These are phyloP conservation scores for Drosophila histrio DNA, from an alignment of 2,888 invertebrate genomes.

Conservation along the genomic window DNA sequence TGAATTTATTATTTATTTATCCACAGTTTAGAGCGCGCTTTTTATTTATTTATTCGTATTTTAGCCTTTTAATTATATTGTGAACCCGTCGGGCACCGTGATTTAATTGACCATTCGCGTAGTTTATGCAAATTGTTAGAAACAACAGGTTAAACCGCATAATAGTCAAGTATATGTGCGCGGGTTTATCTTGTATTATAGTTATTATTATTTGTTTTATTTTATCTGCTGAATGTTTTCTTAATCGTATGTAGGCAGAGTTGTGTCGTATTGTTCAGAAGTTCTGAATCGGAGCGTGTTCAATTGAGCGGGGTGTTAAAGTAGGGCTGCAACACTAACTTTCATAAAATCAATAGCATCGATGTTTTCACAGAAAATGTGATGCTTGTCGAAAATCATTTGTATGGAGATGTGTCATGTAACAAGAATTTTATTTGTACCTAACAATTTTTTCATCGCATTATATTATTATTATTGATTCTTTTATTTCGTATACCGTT, in stretches of 20 bases:
- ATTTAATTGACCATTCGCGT: conserved; percentile 16
- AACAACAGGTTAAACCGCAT: neutral
- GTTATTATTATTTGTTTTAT: neutral
- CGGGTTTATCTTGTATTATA: neutral
- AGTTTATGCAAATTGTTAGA: neutral
- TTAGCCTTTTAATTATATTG: conserved; percentile 1
- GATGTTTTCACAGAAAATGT: no score
- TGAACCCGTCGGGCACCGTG: conserved; percentile 13
- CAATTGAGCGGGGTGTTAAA: neutral
- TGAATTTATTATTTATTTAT: conserved; percentile 4
- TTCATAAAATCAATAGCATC: no score
- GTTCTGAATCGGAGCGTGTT: no score
- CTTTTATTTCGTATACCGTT: no score
- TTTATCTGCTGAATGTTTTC: conserved; percentile 28
- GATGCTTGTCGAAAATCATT: no score
- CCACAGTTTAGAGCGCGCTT: neutral
- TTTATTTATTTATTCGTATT: conserved; percentile 13
- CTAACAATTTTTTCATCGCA: no score
- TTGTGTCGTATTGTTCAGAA: neutral
- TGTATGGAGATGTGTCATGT: no score
- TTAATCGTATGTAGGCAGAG: conserved; percentile 13
- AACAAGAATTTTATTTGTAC: no score
- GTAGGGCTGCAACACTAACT: no score
- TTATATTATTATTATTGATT: no score
- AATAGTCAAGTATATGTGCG: neutral